These are phyloP conservation scores for Polia nebulosa DNA, from an alignment of 2,888 invertebrate species.

Conservation along the genomic window DNA sequence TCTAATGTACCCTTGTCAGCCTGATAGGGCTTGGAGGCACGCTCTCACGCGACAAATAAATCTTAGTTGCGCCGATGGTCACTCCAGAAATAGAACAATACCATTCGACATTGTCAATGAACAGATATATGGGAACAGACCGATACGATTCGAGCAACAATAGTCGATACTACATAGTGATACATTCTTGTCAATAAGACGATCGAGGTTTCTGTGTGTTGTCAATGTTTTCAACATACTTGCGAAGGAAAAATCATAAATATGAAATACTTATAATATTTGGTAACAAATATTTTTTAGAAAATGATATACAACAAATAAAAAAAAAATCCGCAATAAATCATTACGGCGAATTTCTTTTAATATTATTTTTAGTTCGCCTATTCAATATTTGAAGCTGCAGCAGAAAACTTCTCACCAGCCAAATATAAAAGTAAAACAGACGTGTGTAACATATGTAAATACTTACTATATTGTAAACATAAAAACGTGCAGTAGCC, in stretches of 20 bases:
- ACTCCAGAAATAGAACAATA: constrained; percentile 42
- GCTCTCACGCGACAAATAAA: constrained; percentile 17
- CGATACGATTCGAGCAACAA: constrained; percentile 15
- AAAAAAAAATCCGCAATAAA: too few relatives aligned
- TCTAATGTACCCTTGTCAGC: not conserved
- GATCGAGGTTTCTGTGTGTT: not conserved
- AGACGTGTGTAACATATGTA: too few relatives aligned
- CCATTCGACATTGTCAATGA: constrained; percentile 23
- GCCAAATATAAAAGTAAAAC: too few relatives aligned
- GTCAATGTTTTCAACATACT: not conserved
- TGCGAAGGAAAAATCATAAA: not conserved
- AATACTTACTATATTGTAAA: too few relatives aligned
- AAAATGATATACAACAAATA: too few relatives aligned
- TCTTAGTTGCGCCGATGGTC: constrained; percentile 30
- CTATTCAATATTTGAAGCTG: too few relatives aligned
- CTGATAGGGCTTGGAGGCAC: not conserved
- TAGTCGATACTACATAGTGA: constrained; percentile 28
- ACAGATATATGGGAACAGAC: constrained; percentile 19
- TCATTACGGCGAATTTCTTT: too few relatives aligned
- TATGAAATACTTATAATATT: too few relatives aligned
- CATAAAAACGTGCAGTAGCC: too few relatives aligned
- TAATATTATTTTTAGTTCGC: too few relatives aligned
- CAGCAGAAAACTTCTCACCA: too few relatives aligned
- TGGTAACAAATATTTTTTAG: not conserved
- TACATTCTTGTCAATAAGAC: not conserved